These are phyloP conservation scores for Felis chaus DNA, from an alignment of 2,113 vertebrate genomes.

Conservation along the genomic window DNA sequence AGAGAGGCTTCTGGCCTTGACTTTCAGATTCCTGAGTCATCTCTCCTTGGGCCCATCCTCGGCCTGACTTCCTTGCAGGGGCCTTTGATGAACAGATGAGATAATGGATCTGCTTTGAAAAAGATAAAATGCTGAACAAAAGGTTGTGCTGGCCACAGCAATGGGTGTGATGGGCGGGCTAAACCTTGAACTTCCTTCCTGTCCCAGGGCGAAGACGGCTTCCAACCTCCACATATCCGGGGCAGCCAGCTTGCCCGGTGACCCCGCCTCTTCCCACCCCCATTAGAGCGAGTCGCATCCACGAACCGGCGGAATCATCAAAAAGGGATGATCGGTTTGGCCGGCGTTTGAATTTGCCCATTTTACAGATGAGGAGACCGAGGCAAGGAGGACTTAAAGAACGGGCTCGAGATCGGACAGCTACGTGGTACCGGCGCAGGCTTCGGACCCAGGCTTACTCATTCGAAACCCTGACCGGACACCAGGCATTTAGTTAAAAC, in stretches of 20 bases:
- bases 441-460: background rate
- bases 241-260: rapidly evolving
- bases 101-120: conserved; percentile 55
- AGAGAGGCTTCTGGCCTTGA: conserved; percentile 53
- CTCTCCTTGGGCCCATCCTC: conserved; percentile 46
- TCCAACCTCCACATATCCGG: background rate
- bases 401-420: rapidly evolving
- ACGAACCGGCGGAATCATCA: background rate
- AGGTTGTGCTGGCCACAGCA: background rate
- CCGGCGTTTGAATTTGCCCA: background rate
- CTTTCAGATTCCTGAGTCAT: conserved; percentile 59
- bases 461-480: background rate
- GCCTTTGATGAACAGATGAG: conserved; percentile 57
- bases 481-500: background rate
- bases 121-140: conserved; percentile 52
- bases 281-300: rapidly evolving
- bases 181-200: conserved; percentile 37
- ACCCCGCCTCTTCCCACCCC: rapidly evolving
- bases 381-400: background rate
- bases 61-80: background rate
- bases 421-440: background rate
- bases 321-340: background rate
- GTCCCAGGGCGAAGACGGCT: background rate
- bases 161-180: background rate
- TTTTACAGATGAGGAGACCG: background rate